Conservation (phyloP, 1,140 invertebrate species). For the Anadara kagoshimensis region DNA sequence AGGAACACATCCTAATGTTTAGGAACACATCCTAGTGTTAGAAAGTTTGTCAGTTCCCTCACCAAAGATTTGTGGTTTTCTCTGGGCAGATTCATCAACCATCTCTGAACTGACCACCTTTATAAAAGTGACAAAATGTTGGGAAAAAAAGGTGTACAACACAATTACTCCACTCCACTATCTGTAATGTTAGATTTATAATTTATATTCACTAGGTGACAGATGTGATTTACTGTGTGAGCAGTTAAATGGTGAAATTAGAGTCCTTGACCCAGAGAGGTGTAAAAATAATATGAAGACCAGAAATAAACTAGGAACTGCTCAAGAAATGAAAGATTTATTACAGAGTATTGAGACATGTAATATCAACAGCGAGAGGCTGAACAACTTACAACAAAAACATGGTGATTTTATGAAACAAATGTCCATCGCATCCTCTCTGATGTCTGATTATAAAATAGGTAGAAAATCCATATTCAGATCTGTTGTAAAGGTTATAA, state of each 20-base stretch:
- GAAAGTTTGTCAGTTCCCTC: too few species aligned
- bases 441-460: not conserved
- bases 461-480: not conserved
- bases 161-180: too few species aligned
- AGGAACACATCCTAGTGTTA: too few species aligned
- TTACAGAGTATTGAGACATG: slow-evolving; percentile 21
- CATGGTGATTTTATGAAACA: slow-evolving; percentile 11
- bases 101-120: too few species aligned
- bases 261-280: not conserved
- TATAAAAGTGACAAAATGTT: too few species aligned
- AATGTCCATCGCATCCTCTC: slow-evolving; percentile 21
- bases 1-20: too few species aligned
- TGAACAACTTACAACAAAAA: not conserved
- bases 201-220: too few species aligned
- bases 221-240: not conserved
- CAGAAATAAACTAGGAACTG: not conserved
- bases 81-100: too few species aligned
- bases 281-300: not conserved
- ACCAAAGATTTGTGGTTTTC: too few species aligned
- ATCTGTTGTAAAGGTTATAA: not conserved
- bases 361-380: slow-evolving; percentile 12
- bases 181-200: too few species aligned
- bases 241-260: not conserved
- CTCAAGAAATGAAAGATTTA: slow-evolving; percentile 26
- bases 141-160: too few species aligned